A percentile compares a stretch with the other conserved stretches of the same genome.
These are phyloP conservation scores for Strix aluco DNA, from an alignment of 2,113 vertebrate genomes.

Conservation along the genomic window DNA sequence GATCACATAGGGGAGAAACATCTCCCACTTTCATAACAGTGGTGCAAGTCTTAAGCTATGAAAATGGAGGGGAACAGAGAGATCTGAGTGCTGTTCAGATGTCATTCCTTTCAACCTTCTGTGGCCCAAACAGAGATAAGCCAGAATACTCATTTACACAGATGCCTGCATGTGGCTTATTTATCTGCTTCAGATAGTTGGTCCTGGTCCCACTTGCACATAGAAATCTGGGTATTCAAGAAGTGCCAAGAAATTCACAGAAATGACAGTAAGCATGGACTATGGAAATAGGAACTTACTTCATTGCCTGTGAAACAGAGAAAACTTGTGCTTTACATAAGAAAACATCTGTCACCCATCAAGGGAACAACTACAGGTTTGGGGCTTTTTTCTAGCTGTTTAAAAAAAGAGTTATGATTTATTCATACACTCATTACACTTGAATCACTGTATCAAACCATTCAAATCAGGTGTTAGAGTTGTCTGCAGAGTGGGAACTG, in stretches of 20 bases:
- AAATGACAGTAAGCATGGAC: neutral
- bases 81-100: neutral
- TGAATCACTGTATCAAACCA: neutral
- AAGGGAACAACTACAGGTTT: neutral
- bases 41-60: neutral
- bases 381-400: neutral
- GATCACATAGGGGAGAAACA: neutral
- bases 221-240: neutral
- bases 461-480: neutral
- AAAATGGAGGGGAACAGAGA: neutral
- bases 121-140: neutral
- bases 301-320: neutral
- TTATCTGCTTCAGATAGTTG: neutral
- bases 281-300: neutral
- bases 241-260: neutral
- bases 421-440: neutral
- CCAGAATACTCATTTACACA: neutral
- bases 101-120: neutral
- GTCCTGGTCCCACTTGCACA: neutral
- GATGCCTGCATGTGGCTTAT: neutral
- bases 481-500: neutral
- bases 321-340: neutral
- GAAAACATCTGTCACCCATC: neutral
- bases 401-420: neutral
- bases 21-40: neutral